Evolutionary conservation across 2,888 invertebrate species (phyloP), one percentile per base, ranked within the genome.

Genomic region (Saturnia pavonia): DNA sequence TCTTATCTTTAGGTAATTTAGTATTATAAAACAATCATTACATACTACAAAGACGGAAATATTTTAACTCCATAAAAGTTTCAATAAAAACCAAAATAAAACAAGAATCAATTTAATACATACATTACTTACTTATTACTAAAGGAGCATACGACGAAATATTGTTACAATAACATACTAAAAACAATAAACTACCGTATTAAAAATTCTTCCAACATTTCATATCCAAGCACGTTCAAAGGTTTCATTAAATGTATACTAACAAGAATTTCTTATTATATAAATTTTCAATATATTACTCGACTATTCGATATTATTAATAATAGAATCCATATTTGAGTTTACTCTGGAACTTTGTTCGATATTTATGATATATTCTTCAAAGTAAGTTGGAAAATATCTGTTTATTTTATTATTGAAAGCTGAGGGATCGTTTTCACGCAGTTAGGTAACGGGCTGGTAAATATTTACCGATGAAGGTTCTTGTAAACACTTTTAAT

Each of bases 401-500:
- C 65, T 69, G 71, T 71, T 69, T 67, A 69, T 66, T 74, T 79
- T 80, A 77, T 80, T 80, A 75, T 73, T 74, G 67, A 73, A 73
- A 74, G 71, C 51, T 34, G 48, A 34, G 69, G n/a, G 74, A 78
- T 79, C 77, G 76, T 80, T 82, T 75, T 72, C 79, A 76, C 77
- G 73, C 74, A 78, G 75, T 78, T 77, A 74, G 73, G 71, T 71
- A 77, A 73, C 75, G 75, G 73, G 71, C 69, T 66, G 48, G 78
- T 79, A 79, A 85, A 85, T 85, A 78, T 80, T 82, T 77, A 75
- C 80, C 71, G 68, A 74, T 75, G 69, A 75, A 80, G 72, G 78
- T 73, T 81, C 72, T 57, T 72, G 79, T 79, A 83, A 85, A 84
- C 80, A 80, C 73, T 70, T 75, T 78, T 85, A 86, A 87, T 86